Evolutionary conservation across 2,888 invertebrate genomes (phyloP), one percentile per base, ranked within the genome.

Genomic region (Rotaria socialis): DNA sequence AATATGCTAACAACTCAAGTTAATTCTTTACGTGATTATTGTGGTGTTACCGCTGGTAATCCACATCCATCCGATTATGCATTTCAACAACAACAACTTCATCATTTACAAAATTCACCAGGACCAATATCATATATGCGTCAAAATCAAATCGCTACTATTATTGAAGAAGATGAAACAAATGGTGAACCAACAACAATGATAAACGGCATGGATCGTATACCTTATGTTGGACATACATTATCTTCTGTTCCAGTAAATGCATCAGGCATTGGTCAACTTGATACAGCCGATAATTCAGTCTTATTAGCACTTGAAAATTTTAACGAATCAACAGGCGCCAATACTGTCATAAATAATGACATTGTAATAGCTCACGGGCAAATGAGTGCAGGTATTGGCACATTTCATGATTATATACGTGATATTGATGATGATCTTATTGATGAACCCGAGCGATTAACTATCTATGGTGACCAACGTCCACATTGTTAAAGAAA

Each of bases 11-110:
- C 43, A 14, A 47, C 47, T n/a, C 43, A 80, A n/a, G 43, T 80
- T 8, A 80, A 80, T n/a, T 47, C 80, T 11, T 47, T 80, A n/a
- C 80, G 80, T 80, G 80, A 80, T 24, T 80, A 47, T 47, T 80
- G 80, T 80, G 80, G 80, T 47, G 47, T 47, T 24, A 80, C 47
- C 24, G n/a, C 80, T 24, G 80, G 80, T n/a, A 3, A 67, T 67
- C 67, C 27, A 67, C 16, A 35, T 35, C 35, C 67, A 67, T 6
- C 67, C 19, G 7, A 67, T 6, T 67, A 67, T 67, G 1, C 19
- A 6, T 19, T 35, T 41, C 67, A 41, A 41, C 67, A 41, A 19
- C 67, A 67, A 67, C 67, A 67, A 35, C 67, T 67, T 19, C 19
- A 67, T 67, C 35, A 67, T 67, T 35, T 35, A 67, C 67, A 67